Conservation (phyloP, 2,797 vertebrate species). For the Muscicapa striata region DNA sequence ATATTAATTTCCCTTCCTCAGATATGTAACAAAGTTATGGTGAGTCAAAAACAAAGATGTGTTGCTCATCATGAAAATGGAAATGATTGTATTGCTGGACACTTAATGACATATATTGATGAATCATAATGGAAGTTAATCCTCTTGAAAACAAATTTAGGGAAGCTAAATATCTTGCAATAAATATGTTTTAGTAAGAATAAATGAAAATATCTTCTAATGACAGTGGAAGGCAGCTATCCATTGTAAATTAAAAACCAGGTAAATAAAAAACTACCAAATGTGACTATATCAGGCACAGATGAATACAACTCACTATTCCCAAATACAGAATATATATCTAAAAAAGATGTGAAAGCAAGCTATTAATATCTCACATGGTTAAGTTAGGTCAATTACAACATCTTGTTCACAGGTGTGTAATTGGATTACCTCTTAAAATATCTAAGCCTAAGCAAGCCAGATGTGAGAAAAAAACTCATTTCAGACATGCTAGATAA, state of each 20-base stretch:
- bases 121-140: not conserved
- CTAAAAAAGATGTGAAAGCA: not conserved
- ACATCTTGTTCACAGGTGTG: not conserved
- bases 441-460: not conserved
- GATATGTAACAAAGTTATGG: not conserved
- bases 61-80: not conserved
- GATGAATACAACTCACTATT: not conserved
- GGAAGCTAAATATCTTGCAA: not conserved
- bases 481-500: not conserved
- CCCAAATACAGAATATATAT: not conserved
- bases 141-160: not conserved
- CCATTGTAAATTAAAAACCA: not conserved
- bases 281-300: not conserved
- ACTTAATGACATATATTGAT: not conserved
- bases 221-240: not conserved
- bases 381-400: not conserved
- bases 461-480: not conserved
- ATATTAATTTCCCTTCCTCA: not conserved
- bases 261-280: not conserved
- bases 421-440: conserved; percentile 23
- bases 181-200: not conserved
- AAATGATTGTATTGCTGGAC: not conserved
- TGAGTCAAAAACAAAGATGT: not conserved
- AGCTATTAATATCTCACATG: not conserved
- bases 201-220: not conserved